phyloP scores from a whole-genome alignment of 2,888 invertebrate species.

The Silvanus unidentatus region DNA sequence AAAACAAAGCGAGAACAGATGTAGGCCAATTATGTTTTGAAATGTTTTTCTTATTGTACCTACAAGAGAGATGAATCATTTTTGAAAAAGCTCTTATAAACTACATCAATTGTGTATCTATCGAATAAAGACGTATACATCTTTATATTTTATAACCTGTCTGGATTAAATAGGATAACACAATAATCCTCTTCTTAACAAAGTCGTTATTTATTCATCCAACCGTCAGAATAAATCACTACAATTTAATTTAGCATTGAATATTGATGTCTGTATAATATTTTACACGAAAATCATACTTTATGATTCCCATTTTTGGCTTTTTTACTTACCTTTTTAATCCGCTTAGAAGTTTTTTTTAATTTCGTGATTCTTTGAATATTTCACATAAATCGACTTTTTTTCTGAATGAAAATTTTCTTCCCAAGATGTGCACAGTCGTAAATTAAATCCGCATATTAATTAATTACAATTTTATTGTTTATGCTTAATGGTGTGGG shows the following conservation, averaged over 20 bases:
- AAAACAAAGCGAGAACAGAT: no score
- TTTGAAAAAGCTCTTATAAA: no score
- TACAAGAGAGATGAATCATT: neutral
- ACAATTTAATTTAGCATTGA: constrained; percentile 1
- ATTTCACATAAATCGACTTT: no score
- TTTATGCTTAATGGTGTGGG: constrained; percentile 37
- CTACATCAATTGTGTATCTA: no score
- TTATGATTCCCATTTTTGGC: no score
- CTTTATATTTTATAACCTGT: constrained; percentile 28
- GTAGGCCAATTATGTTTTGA: neutral
- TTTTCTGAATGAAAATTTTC: no score
- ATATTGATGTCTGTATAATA: neutral
- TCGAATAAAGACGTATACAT: no score
- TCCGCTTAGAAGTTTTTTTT: no score
- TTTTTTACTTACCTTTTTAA: no score
- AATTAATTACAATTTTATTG: constrained; percentile 39
- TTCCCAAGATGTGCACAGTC: constrained; percentile 20
- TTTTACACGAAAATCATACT: neutral
- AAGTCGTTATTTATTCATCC: constrained; percentile 16
- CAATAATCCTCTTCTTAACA: constrained; percentile 33
- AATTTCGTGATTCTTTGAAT: no score
- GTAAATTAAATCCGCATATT: constrained; percentile 33
- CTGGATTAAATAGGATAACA: constrained; percentile 34
- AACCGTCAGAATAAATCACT: neutral
- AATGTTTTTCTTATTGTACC: neutral